phyloP scores from a whole-genome alignment of 1,140 invertebrate species.

The Pogonus chalceus region DNA sequence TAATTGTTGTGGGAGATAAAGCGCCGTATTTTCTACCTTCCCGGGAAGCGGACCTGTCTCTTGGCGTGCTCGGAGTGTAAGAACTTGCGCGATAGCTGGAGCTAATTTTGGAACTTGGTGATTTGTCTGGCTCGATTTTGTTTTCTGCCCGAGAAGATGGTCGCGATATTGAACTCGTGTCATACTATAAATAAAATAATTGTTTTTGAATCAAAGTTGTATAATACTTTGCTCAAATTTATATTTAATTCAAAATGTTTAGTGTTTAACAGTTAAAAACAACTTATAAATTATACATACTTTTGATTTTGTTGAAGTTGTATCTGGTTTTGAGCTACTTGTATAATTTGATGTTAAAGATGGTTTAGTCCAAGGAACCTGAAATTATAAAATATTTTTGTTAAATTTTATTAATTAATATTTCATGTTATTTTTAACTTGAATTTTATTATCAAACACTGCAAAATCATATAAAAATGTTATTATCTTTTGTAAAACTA shows the following conservation, averaged over 20 bases:
- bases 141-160: neutral
- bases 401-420: neutral
- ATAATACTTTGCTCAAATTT: neutral
- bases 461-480: neutral
- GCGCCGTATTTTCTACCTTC: neutral
- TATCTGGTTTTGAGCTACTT: neutral
- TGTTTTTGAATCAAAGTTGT: neutral
- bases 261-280: neutral
- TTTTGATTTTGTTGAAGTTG: neutral
- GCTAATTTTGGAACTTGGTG: neutral
- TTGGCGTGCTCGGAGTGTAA: neutral
- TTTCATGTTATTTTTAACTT: neutral
- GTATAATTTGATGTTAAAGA: neutral
- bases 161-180: neutral
- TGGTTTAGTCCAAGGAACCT: slow-evolving; percentile 16
- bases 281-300: neutral
- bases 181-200: neutral
- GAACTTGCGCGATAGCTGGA: neutral
- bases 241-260: neutral
- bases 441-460: neutral
- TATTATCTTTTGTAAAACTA: neutral
- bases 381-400: slow-evolving; percentile 11
- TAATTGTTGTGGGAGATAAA: neutral
- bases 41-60: neutral
- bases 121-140: neutral